These are phyloP conservation scores for Coelogynopora nodosa DNA, from an alignment of 2,888 invertebrate genomes.

Conservation along the genomic window DNA sequence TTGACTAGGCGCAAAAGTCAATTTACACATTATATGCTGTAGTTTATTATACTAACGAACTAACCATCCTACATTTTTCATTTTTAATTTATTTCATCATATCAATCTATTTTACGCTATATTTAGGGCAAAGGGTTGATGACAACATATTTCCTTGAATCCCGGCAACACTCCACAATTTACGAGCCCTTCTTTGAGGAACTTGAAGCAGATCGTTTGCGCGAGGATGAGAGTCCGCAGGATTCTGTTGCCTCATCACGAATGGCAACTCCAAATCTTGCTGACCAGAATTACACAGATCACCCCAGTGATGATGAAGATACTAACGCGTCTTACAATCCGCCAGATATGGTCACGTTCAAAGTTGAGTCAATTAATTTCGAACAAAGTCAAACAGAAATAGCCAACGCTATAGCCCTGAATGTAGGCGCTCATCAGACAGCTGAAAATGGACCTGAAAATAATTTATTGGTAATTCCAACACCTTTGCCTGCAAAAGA, in stretches of 20 bases:
- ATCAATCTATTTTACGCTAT: too few species aligned
- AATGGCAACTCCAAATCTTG: neutral
- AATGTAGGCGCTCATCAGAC: too few species aligned
- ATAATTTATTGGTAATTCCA: too few species aligned
- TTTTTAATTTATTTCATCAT: too few species aligned
- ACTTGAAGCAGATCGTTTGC: conserved; percentile 23
- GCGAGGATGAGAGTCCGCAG: conserved; percentile 31
- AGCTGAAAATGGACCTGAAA: too few species aligned
- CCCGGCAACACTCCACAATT: neutral
- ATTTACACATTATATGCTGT: too few species aligned
- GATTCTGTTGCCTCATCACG: conserved; percentile 18
- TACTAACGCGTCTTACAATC: neutral
- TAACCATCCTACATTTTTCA: too few species aligned
- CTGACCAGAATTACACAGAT: neutral
- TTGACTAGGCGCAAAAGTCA: too few species aligned
- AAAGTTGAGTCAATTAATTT: neutral
- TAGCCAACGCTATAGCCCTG: too few species aligned
- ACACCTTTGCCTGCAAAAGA: too few species aligned
- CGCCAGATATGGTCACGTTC: neutral
- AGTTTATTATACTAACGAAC: too few species aligned
- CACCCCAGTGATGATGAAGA: neutral
- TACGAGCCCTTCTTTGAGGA: conserved; percentile 5
- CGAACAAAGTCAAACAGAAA: too few species aligned
- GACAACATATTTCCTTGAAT: conserved; percentile 43
- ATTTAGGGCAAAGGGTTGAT: conserved; percentile 43